Percentiles rank a stretch among this genome's conserved stretches.
These are phyloP conservation scores for Hedya salicella DNA, from an alignment of 2,888 invertebrate genomes.

Conservation along the genomic window DNA sequence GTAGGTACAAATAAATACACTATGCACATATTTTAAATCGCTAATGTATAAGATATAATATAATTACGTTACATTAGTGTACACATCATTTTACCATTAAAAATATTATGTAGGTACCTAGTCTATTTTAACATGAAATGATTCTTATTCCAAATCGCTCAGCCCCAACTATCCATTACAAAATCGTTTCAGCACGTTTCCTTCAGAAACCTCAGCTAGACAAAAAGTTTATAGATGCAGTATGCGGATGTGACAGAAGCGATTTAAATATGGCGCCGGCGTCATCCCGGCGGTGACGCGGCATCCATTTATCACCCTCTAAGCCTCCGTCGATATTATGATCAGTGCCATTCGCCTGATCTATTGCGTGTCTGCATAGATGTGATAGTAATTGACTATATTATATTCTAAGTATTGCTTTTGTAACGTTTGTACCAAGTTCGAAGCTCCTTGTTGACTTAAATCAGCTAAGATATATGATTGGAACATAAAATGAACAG, in stretches of 20 bases:
- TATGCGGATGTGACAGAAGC: conserved; percentile 75
- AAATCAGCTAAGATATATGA: too few species aligned
- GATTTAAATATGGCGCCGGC: conserved; percentile 82
- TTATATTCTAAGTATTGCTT: not conserved
- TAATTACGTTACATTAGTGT: too few species aligned
- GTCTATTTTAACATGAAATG: too few species aligned
- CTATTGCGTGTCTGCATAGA: conserved; percentile 57
- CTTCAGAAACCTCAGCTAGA: conserved; percentile 24
- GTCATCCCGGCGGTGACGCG: conserved; percentile 76
- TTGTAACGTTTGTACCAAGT: too few species aligned
- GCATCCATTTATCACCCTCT: conserved; percentile 82
- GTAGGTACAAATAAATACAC: too few species aligned
- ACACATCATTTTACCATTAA: too few species aligned
- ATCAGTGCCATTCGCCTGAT: conserved; percentile 81
- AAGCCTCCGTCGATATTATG: conserved; percentile 85
- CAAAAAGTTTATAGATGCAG: conserved; percentile 45
- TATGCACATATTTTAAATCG: too few species aligned
- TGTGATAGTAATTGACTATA: conserved; percentile 1
- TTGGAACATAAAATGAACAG: too few species aligned
- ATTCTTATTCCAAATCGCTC: not conserved
- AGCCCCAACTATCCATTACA: not conserved
- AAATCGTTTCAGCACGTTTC: conserved; percentile 14
- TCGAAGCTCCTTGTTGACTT: too few species aligned
- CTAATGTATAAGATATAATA: too few species aligned
- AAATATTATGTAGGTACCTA: too few species aligned